Base-by-base conservation (phyloP, 2,113 vertebrate species). In the Cranoglanis bouderius region DNA sequence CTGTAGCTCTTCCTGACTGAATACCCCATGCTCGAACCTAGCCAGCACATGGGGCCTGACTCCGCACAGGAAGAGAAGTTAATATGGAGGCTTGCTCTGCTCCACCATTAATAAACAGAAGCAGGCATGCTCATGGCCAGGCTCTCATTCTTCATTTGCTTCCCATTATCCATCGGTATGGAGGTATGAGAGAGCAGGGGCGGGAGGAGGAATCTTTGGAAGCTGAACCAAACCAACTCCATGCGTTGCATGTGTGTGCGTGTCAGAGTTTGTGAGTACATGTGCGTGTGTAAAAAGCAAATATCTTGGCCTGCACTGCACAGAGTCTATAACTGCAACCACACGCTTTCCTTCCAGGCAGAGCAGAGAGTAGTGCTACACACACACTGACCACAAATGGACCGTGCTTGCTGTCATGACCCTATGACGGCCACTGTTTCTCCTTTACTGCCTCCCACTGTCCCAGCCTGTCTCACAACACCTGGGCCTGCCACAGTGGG, bases 361-460 rank as follows among this genome's bases (percentile, higher is more conserved):
- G 82, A 89, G 90, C 85, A 24, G 84, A 92, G 84, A 89, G 90
- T 82, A 18, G 87, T 67, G 65, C 70, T 92, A 86, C 80, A 74
- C 81, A 74, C 81, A 90, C 90, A 90, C 92, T 93, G 93, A 93
- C 92, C 93, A 88, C 91, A 92, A 93, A 91, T 74, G 77, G 74
- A 49, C 67, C 82, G 29, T 72, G 70, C 70, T 82, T 65, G 81
- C 77, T 78, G 16, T 72, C 53, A 49, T 65, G 21, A 55, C 57
- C 75, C 55, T 80, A 18, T 75, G 49, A 55, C 49, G 51, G 89
- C 93, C 92, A 82, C 82, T 38, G 72, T 63, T 77, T 32, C 90
- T 90, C 87, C 92, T 88, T 90, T 89, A 55, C 89, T 80, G 75
- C 82, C 84, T 88, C 59, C 84, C 75, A 70, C 70, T 90, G 75